Evolutionary conservation across 2,113 vertebrate genomes (phyloP).

Genomic region (Lethenteron camtschaticum): DNA sequence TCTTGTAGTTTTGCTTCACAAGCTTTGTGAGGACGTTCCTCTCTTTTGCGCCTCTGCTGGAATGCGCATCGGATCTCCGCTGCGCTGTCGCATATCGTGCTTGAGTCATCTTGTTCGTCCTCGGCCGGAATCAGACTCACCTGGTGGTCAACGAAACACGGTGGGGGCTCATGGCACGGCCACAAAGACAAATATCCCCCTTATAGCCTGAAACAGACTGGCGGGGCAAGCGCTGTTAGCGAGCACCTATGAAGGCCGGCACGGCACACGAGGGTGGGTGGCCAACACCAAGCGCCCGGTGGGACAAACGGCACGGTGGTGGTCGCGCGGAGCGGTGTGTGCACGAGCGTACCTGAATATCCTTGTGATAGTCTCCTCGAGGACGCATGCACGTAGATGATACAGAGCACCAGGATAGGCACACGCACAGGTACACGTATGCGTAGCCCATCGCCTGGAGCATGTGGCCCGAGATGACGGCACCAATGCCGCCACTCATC

Average conservation of each 20-base stretch:
- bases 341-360: background rate
- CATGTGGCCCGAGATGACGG: background rate
- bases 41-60: no score
- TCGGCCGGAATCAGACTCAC: no score
- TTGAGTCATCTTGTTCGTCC: no score
- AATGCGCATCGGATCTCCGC: no score
- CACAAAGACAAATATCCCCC: no score
- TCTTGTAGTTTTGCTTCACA: no score
- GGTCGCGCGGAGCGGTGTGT: background rate
- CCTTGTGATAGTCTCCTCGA: background rate
- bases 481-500: background rate
- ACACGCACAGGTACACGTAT: background rate
- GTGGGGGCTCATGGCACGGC: no score
- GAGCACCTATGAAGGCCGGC: background rate
- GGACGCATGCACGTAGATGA: background rate
- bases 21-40: no score
- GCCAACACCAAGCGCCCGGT: background rate
- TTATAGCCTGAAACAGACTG: no score
- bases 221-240: no score
- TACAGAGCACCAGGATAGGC: slow-evolving; percentile 1
- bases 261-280: background rate
- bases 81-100: no score
- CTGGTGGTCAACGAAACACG: no score
- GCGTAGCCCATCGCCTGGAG: background rate
- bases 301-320: background rate